Percentiles rank a stretch among this genome's conserved stretches.
These are phyloP conservation scores for Masnerella sp. DNA, from an alignment of 2,888 invertebrate genomes.

Conservation along the genomic window DNA sequence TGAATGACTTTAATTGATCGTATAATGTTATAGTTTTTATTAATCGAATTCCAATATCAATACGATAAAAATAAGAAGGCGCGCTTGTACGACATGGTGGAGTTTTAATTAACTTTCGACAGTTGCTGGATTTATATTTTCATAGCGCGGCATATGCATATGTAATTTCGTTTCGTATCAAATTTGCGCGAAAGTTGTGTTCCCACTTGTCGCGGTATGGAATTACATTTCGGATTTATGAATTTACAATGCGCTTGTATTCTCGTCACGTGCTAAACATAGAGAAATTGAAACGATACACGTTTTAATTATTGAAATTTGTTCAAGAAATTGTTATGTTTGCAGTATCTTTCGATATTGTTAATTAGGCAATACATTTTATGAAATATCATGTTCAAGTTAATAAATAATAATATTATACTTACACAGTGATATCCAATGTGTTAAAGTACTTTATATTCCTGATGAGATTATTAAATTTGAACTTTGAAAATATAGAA, in stretches of 20 bases:
- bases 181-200: constrained; percentile 23
- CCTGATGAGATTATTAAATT: too few species aligned
- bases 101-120: constrained; percentile 31
- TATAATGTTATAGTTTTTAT: constrained; percentile 23
- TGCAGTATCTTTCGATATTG: too few species aligned
- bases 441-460: too few species aligned
- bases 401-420: too few species aligned
- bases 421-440: too few species aligned
- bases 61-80: constrained; percentile 28
- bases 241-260: constrained; percentile 20
- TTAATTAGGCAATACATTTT: too few species aligned
- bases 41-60: constrained; percentile 28
- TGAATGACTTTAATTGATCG: constrained; percentile 28
- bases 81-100: not conserved
- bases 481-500: too few species aligned
- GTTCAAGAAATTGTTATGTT: not conserved
- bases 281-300: not conserved
- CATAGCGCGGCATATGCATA: not conserved
- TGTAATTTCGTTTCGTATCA: constrained; percentile 33
- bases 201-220: constrained; percentile 13
- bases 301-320: not conserved
- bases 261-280: constrained; percentile 6
- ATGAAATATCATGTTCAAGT: too few species aligned
- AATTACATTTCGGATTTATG: constrained; percentile 25
- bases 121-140: constrained; percentile 28